Percentiles rank a stretch among this genome's conserved stretches.
Conservation (phyloP, 1,140 invertebrate species). For the Drosophila pruinosa region DNA sequence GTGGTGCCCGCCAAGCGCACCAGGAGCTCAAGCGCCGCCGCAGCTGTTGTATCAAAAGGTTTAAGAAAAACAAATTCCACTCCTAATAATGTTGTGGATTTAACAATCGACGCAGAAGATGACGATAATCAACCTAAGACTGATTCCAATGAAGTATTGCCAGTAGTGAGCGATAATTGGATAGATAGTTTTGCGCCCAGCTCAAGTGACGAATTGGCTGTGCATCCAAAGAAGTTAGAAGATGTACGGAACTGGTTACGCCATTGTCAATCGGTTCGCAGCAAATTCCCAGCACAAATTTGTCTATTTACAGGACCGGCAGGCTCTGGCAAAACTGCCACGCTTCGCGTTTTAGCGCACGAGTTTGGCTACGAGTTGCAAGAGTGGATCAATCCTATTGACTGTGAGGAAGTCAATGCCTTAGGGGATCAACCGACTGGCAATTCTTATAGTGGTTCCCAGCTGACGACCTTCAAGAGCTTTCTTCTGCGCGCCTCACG, state of each 20-base stretch:
- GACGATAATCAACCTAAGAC: neutral
- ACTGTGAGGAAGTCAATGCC: conserved; percentile 80
- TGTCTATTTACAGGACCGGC: conserved; percentile 88
- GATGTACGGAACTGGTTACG: conserved; percentile 85
- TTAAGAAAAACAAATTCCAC: neutral
- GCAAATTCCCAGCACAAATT: conserved; percentile 83
- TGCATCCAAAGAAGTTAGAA: conserved; percentile 86
- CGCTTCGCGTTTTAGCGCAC: conserved; percentile 85
- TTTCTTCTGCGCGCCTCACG: conserved; percentile 88
- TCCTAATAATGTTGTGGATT: conserved; percentile 35
- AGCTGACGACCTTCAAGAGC: conserved; percentile 87
- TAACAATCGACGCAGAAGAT: conserved; percentile 21
- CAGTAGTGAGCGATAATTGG: conserved; percentile 82
- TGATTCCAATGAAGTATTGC: neutral
- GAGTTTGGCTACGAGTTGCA: conserved; percentile 85
- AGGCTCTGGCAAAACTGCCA: conserved; percentile 88
- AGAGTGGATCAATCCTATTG: conserved; percentile 90
- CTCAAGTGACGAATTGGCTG: conserved; percentile 84
- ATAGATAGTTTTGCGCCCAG: conserved; percentile 85
- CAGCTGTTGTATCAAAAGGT: neutral
- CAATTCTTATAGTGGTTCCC: conserved; percentile 84
- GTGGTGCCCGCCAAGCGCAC: conserved; percentile 38
- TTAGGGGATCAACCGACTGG: conserved; percentile 58
- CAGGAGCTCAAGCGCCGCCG: conserved; percentile 25
- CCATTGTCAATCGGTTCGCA: conserved; percentile 68